Evolutionary conservation across 1,140 invertebrate genomes (phyloP).

Genomic region (Saxidomus purpurata): DNA sequence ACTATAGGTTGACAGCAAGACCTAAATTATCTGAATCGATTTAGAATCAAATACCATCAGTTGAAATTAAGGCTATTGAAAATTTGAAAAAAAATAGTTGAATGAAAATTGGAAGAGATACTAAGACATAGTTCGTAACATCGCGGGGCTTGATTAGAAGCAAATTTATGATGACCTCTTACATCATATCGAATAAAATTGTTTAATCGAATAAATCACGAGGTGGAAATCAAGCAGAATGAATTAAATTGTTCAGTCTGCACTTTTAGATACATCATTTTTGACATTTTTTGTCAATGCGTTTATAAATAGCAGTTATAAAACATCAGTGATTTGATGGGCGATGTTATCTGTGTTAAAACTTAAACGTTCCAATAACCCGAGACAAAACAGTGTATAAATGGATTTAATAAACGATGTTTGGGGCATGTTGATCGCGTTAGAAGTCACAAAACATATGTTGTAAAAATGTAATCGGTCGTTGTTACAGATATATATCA

Average conservation of each 20-base stretch:
- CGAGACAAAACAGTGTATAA: background rate
- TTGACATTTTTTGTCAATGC: background rate
- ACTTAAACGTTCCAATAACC: background rate
- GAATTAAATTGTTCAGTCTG: background rate
- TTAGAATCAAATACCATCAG: background rate
- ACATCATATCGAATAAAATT: background rate
- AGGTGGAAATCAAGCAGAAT: background rate
- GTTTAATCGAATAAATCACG: background rate
- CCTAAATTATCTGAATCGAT: background rate
- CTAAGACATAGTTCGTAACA: background rate
- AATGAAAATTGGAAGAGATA: background rate
- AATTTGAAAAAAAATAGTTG: no score
- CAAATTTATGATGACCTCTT: background rate
- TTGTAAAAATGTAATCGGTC: background rate
- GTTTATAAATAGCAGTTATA: background rate
- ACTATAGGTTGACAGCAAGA: background rate
- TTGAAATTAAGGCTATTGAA: background rate
- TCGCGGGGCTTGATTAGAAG: background rate
- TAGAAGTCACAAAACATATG: slow-evolving; percentile 5
- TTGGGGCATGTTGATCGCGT: background rate
- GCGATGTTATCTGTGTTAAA: background rate
- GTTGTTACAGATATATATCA: background rate
- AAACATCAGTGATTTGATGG: background rate
- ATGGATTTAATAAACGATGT: background rate
- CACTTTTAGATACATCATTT: background rate